A percentile compares a stretch with the other conserved stretches of the same genome.
These are phyloP conservation scores for Meganola albula DNA, from an alignment of 2,888 invertebrate genomes.

Conservation along the genomic window DNA sequence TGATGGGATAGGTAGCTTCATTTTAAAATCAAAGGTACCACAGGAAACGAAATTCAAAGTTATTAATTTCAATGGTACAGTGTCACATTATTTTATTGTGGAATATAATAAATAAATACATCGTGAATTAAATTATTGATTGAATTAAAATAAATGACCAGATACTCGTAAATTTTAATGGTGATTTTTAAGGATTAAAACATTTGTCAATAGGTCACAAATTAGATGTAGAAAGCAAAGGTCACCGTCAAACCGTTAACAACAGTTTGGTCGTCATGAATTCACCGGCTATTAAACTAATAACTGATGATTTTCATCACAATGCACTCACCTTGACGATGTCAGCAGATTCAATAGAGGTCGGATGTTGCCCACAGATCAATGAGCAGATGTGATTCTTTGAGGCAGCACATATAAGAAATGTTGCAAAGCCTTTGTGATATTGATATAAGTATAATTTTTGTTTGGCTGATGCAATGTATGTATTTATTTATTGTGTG, in stretches of 20 bases:
- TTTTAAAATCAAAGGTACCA: no score
- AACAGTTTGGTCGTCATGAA: slow-evolving; percentile 6
- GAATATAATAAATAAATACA: no score
- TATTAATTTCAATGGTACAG: no score
- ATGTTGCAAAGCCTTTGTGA: background rate
- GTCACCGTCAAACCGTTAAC: background rate
- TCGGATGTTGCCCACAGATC: slow-evolving; percentile 52
- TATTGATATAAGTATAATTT: background rate
- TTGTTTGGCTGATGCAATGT: background rate
- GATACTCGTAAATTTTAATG: no score
- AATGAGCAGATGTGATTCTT: slow-evolving; percentile 23
- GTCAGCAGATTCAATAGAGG: slow-evolving; percentile 48
- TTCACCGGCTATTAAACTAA: slow-evolving; percentile 21
- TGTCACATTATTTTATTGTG: no score
- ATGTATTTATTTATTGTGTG: no score
- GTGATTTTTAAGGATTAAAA: no score
- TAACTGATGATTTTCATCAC: slow-evolving; percentile 30
- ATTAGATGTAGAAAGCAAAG: background rate
- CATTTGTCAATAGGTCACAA: no score
- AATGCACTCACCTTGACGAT: slow-evolving; percentile 35
- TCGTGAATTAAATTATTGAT: no score
- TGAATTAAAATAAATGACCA: no score
- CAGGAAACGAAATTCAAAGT: no score
- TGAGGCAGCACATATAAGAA: background rate
- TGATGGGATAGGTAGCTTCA: slow-evolving; percentile 23